Conservation (phyloP, 2,888 invertebrate genomes). For the Blastobasis lacticolella region DNA sequence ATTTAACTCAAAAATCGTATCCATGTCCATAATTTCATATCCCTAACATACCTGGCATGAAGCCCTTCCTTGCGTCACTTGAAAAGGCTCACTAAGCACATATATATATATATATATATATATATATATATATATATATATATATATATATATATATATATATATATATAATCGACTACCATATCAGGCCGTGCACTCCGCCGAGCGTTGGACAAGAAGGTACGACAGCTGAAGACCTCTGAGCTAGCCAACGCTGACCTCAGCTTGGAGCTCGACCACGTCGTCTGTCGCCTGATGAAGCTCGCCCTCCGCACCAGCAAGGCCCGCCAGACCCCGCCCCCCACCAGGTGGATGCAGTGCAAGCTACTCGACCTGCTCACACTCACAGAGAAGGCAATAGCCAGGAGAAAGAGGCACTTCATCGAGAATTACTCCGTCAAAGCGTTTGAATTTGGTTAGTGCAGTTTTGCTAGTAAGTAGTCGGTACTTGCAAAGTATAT, state of each 20-base stretch:
- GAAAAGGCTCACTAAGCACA: too few species aligned
- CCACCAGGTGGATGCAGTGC: conserved; percentile 51
- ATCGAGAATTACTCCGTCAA: conserved; percentile 32
- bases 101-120: too few species aligned
- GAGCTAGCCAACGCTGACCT: conserved; percentile 50
- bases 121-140: too few species aligned
- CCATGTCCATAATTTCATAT: too few species aligned
- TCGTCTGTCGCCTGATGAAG: conserved; percentile 55
- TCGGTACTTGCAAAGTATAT: too few species aligned
- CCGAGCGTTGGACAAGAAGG: conserved; percentile 49
- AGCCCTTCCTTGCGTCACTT: too few species aligned
- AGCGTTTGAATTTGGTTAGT: conserved; percentile 36
- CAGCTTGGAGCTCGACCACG: conserved; percentile 43
- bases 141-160: too few species aligned
- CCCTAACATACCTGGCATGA: too few species aligned
- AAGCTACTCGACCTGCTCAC: conserved; percentile 54
- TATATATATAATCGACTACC: too few species aligned
- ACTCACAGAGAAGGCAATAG: conserved; percentile 54
- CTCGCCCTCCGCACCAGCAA: conserved; percentile 40
- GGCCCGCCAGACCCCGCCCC: conserved; percentile 30
- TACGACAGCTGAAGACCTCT: conserved; percentile 44
- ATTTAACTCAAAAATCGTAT: too few species aligned
- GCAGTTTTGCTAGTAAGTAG: not conserved
- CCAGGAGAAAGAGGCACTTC: conserved; percentile 34
- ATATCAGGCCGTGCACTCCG: conserved; percentile 40